A percentile compares a stretch with the other conserved stretches of the same genome.
Evolutionary conservation across 2,113 vertebrate genomes (phyloP).

Genomic region (Cynoglossus semilaevis): DNA sequence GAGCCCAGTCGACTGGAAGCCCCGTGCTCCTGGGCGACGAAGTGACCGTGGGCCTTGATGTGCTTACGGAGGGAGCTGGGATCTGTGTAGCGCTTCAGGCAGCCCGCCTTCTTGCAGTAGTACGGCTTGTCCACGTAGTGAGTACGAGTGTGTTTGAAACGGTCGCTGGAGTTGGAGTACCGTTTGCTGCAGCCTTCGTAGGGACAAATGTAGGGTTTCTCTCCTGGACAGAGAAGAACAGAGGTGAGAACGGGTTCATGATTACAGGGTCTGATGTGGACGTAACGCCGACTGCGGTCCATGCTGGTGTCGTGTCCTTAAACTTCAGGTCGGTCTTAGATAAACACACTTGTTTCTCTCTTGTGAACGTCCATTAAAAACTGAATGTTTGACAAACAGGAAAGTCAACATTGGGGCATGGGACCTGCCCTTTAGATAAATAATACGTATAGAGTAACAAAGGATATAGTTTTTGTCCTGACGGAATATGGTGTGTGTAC

Average conservation of each 20-base stretch:
- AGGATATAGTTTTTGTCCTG: no score
- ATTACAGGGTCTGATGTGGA: no score
- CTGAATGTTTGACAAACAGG: no score
- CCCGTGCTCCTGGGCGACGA: conserved; percentile 83
- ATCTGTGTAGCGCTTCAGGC: conserved; percentile 97
- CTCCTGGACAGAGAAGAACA: conserved; percentile 73
- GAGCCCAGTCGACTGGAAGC: conserved; percentile 62
- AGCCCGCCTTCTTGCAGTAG: conserved; percentile 97
- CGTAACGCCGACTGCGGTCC: no score
- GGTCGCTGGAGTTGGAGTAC: conserved; percentile 98
- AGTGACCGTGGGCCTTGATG: conserved; percentile 98
- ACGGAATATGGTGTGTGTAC: no score
- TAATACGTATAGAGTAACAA: no score
- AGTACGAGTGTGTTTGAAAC: conserved; percentile 98
- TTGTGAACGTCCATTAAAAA: no score
- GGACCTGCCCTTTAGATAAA: no score
- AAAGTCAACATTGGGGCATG: no score
- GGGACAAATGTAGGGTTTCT: conserved; percentile 96
- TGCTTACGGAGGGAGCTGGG: conserved; percentile 98
- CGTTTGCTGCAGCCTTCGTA: conserved; percentile 98
- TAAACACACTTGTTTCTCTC: no score
- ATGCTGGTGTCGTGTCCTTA: no score
- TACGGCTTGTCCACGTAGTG: conserved; percentile 99
- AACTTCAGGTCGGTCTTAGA: no score
- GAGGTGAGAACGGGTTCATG: not conserved